These are phyloP conservation scores for Ptychodera flava DNA, from an alignment of 35 echinoderm and acorn worm genomes.

Conservation along the genomic window DNA sequence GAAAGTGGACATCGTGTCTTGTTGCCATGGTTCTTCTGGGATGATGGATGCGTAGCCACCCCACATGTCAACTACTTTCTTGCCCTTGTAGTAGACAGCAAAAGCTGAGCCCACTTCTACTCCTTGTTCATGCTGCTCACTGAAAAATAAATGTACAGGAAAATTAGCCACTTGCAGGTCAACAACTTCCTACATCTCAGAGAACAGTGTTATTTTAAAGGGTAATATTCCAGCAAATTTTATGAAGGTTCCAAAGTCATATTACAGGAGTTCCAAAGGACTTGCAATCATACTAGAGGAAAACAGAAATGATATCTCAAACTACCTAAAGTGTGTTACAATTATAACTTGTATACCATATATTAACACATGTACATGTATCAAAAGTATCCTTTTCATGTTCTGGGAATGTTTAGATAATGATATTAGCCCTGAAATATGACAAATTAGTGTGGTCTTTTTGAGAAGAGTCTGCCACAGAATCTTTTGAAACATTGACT, in stretches of 20 bases:
- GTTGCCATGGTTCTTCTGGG: slow-evolving; percentile 34
- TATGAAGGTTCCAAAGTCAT: too few species aligned
- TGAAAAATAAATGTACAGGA: neutral
- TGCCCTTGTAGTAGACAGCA: slow-evolving; percentile 58
- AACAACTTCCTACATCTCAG: neutral
- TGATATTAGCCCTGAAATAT: too few species aligned
- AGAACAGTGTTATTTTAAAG: neutral
- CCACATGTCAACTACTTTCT: slow-evolving; percentile 74
- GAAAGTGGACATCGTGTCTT: slow-evolving; percentile 52
- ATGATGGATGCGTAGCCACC: slow-evolving; percentile 65
- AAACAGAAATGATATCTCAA: too few species aligned
- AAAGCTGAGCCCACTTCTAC: slow-evolving; percentile 68
- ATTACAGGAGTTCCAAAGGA: too few species aligned
- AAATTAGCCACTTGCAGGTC: neutral
- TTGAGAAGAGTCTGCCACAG: too few species aligned
- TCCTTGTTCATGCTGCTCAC: slow-evolving; percentile 54
- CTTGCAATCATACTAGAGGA: neutral
- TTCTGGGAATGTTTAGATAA: too few species aligned
- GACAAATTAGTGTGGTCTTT: too few species aligned
- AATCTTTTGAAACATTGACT: too few species aligned
- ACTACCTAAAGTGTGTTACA: too few species aligned
- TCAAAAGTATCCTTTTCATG: too few species aligned
- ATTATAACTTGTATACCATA: too few species aligned
- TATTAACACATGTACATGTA: too few species aligned
- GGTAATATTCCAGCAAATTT: neutral